Percentiles rank a stretch among this genome's conserved stretches.
phyloP scores from a whole-genome alignment of 2,888 invertebrate species.

The Lapara coniferarum region DNA sequence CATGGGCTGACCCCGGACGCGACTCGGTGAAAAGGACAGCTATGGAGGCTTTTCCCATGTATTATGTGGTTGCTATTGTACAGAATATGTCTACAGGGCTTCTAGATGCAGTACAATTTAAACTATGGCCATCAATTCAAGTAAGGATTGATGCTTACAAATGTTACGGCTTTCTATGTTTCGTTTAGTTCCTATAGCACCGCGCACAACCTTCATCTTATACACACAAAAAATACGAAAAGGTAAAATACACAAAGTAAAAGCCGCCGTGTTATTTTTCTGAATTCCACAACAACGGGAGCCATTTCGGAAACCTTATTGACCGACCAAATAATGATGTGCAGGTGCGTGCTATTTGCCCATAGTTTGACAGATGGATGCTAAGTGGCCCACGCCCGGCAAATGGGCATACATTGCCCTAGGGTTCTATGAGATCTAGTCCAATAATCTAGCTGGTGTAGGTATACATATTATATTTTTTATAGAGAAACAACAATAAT shows the following conservation, averaged over 20 bases:
- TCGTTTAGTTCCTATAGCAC: too few relatives aligned
- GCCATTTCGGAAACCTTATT: conserved; percentile 18
- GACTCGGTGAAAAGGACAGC: too few relatives aligned
- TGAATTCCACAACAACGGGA: conserved; percentile 21
- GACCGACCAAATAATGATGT: conserved; percentile 18
- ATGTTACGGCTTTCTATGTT: too few relatives aligned
- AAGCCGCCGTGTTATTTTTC: conserved; percentile 11
- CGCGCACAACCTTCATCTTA: background rate
- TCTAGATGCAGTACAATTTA: too few relatives aligned
- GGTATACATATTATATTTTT: background rate
- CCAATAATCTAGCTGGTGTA: background rate
- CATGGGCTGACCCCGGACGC: too few relatives aligned
- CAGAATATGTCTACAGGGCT: too few relatives aligned
- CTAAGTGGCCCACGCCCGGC: conserved; percentile 21
- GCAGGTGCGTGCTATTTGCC: conserved; percentile 23
- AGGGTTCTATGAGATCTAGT: background rate
- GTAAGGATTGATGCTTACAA: too few relatives aligned
- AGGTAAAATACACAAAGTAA: background rate
- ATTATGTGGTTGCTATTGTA: too few relatives aligned
- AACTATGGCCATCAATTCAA: too few relatives aligned
- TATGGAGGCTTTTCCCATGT: too few relatives aligned
- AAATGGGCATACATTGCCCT: background rate
- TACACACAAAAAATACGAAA: background rate
- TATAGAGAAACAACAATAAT: background rate
- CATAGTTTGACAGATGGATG: conserved; percentile 4